Percentiles rank a stretch among this genome's conserved stretches.
Conservation (phyloP, 2,113 vertebrate species). For the Triplophysa rosa region DNA sequence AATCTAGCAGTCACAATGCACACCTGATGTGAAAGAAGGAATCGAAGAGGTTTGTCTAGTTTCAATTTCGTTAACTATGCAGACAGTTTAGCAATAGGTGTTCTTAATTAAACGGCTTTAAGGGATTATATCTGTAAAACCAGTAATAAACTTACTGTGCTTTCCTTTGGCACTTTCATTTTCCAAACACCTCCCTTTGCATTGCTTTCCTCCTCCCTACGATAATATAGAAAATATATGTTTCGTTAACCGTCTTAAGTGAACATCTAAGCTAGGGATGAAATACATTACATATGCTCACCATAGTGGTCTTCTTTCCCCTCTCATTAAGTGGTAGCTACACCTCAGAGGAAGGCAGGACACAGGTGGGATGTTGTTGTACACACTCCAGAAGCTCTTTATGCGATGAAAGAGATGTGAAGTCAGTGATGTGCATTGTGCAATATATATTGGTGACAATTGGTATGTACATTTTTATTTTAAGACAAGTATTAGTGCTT, state of each 20-base stretch:
- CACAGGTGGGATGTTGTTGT: conserved; percentile 93
- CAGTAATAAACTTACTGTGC: conserved; percentile 76
- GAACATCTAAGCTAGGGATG: not conserved
- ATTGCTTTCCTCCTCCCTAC: conserved; percentile 96
- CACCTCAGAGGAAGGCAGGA: conserved; percentile 84
- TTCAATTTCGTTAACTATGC: not conserved
- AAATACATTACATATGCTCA: conserved; percentile 57
- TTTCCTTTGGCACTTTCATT: conserved; percentile 95
- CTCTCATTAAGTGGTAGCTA: conserved; percentile 95
- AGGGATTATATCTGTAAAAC: too few relatives aligned
- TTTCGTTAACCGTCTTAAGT: not conserved
- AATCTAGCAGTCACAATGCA: not conserved
- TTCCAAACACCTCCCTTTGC: conserved; percentile 95
- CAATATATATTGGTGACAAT: not conserved
- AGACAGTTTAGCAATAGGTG: not conserved
- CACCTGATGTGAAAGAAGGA: not conserved
- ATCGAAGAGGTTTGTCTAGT: not conserved
- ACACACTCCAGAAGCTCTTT: conserved; percentile 97
- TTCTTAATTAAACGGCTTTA: too few relatives aligned
- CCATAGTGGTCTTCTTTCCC: conserved; percentile 91
- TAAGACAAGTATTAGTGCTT: not conserved
- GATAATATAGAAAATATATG: not conserved
- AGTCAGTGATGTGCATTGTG: not conserved
- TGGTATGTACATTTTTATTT: not conserved
- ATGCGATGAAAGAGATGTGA: conserved; percentile 38